Evolutionary conservation across 2,888 invertebrate species (phyloP), one percentile per base, ranked within the genome.

Genomic region (Netelia melanura): DNA sequence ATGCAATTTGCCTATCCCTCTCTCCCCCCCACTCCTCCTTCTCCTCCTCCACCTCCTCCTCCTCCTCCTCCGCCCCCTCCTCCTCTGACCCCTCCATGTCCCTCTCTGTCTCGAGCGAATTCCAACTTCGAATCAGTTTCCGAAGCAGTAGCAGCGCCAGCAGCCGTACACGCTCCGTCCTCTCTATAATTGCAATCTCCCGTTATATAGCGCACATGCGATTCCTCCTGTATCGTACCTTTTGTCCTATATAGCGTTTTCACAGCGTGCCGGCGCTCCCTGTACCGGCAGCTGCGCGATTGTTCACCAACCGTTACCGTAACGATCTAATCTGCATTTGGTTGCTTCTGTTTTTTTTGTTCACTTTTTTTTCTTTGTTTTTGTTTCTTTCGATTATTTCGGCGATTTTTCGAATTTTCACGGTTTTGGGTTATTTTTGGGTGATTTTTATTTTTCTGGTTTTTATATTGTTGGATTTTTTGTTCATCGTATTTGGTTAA

Each of bases 121-220:
- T 72, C 44, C 72, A 72, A 72, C 72, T 72, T 72, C 44, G 72
- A 72, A 72, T 72, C 72, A 72, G 44, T 72, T 72, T 43, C 71
- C 72, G 61, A 61, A 72, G 61, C 58, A 43, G 72, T 11, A 48
- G 61, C 44, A 72, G n/a, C 48, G 48, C 30, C 56, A 70, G 56
- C 56, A 58, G 11, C 56, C n/a, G 44, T 72, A n/a, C 72, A 61
- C 44, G 44, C 72, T 72, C 14, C 30, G 72, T 25, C 61, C 61
- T 14, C 61, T n/a, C 72, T 72, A 61, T 72, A 72, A 72, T 72
- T 72, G 72, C 72, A 72, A 72, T 72, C 72, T 72, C 72, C 11
- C 56, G 17, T 14, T 48, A 48, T 48, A 48, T 48, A 14, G 48
- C 14, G 48, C 48, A 14, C 48, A 48, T 14, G 14, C 48, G 14